Percentiles rank a stretch among this genome's conserved stretches.
Conservation (phyloP, 2,113 vertebrate genomes). For the Agapornis roseicollis region DNA sequence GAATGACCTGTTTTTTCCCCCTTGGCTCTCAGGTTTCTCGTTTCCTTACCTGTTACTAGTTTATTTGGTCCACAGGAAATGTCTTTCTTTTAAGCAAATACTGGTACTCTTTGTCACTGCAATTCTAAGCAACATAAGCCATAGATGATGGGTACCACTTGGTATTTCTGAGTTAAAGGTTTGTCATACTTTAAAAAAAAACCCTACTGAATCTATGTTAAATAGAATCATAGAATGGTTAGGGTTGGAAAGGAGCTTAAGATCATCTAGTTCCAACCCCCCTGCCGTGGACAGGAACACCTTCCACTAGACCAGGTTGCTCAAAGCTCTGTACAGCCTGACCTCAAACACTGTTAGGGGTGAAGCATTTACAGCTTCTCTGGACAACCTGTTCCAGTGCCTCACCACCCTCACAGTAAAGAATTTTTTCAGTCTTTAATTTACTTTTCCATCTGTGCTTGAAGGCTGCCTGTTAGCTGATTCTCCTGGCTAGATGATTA, state of each 20-base stretch:
- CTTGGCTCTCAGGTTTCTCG: constrained; percentile 28
- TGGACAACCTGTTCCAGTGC: not conserved
- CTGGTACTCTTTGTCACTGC: not conserved
- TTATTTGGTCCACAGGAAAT: constrained; percentile 8
- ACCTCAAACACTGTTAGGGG: not conserved
- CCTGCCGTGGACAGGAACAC: not conserved
- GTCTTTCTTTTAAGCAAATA: constrained; percentile 9
- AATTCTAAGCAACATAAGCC: constrained; percentile 11
- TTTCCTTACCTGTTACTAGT: not conserved
- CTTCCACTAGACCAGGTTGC: not conserved
- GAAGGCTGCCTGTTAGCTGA: not conserved
- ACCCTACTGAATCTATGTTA: not conserved
- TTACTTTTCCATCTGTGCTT: not conserved
- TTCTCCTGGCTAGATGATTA: not conserved
- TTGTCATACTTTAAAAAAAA: not conserved
- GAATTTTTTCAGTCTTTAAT: not conserved
- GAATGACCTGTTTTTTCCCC: not conserved
- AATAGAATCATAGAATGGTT: not conserved
- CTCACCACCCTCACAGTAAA: too few species aligned
- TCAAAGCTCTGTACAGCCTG: not conserved
- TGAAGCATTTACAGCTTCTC: not conserved
- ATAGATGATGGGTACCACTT: not conserved
- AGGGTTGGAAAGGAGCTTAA: not conserved
- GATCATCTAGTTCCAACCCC: not conserved
- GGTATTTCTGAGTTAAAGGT: constrained; percentile 21